Base-by-base conservation (phyloP, 92 coral and sea anemone genomes). In the Phymanthus crucifer region DNA sequence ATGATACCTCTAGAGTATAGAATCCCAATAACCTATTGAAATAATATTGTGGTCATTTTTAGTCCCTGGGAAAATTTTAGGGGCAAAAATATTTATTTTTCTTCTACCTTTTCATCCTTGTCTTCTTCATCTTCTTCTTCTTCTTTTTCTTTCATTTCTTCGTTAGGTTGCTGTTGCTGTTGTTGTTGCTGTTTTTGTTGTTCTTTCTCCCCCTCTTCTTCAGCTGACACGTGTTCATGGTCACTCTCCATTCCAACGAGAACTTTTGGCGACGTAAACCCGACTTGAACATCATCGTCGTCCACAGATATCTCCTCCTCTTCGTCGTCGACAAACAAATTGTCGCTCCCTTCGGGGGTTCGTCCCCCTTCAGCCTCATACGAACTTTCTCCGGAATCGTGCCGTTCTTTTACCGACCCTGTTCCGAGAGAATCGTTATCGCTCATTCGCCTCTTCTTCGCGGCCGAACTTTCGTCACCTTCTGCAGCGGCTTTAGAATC, bases 261-360 rank as follows among this genome's bases (percentile, higher is more conserved):
- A 4, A 84, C 94, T 43, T 90, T 94, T 0, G 97, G 97, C 0
- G 97, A 91, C 16, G 86, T 78, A 45, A 92, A 92, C 9, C 94
- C 85, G 2, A 87, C 47, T 17, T 75, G 65, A 19, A 70, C 78
- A 26, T 92, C 97, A 23, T 84, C 92, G 14, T 82, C 85, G 61
- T 82, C 85, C 19, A 82, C 85, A 7, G 85, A 82, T 37, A 82
- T 82, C 11, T 82, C 89, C 56, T 85, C 89, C 66, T 79, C 91
- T 40, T 90, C 89, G 35, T 87, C 90, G 32, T 71, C 94, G 17
- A 90, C 76, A 66, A 92, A 92, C 65, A 92, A 74, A 45, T 77
- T 91, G 56, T 90, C 92, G 14, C 89, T 86, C 24, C 88, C 80
- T 26, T 92, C 94, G 54, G 85, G 85, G 4, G 85, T 82, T 6